Conservation (phyloP, 2,797 vertebrate species). For the Columba guinea region DNA sequence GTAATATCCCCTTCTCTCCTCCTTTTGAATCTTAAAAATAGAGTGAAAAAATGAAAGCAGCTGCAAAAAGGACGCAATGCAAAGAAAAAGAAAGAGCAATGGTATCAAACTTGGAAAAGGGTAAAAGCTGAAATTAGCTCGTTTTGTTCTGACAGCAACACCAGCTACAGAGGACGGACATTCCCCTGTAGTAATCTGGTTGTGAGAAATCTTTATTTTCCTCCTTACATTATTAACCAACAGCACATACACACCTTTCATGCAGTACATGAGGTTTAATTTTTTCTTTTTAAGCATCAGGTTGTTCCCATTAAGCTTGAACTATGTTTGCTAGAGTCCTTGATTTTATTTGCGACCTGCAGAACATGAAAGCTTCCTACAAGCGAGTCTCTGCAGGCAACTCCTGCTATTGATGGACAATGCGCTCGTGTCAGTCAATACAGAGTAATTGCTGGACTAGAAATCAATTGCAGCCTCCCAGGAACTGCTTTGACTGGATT, state of each 20-base stretch:
- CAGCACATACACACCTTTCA: not conserved
- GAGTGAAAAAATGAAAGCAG: not conserved
- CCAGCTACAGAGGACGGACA: not conserved
- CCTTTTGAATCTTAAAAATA: not conserved
- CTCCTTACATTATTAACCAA: not conserved
- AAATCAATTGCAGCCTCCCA: slow-evolving; percentile 17
- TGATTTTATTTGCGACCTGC: not conserved
- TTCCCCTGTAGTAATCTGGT: not conserved
- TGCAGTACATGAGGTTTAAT: not conserved
- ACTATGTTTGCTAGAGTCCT: not conserved
- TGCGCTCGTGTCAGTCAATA: not conserved
- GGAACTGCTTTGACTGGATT: not conserved
- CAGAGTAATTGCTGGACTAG: not conserved
- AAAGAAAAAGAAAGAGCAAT: not conserved
- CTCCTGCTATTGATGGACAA: not conserved
- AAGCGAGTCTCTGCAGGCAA: not conserved
- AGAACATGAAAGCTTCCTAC: not conserved
- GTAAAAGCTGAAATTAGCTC: not conserved
- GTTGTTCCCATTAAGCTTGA: not conserved
- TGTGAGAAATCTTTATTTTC: not conserved
- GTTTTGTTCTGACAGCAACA: not conserved
- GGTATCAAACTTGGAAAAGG: not conserved
- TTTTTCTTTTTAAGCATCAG: not conserved
- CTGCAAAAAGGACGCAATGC: not conserved
- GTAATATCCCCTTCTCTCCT: not conserved